A percentile compares a stretch with the other conserved stretches of the same genome.
phyloP scores from a whole-genome alignment of 2,113 vertebrate genomes.

The Colaptes auratus region DNA sequence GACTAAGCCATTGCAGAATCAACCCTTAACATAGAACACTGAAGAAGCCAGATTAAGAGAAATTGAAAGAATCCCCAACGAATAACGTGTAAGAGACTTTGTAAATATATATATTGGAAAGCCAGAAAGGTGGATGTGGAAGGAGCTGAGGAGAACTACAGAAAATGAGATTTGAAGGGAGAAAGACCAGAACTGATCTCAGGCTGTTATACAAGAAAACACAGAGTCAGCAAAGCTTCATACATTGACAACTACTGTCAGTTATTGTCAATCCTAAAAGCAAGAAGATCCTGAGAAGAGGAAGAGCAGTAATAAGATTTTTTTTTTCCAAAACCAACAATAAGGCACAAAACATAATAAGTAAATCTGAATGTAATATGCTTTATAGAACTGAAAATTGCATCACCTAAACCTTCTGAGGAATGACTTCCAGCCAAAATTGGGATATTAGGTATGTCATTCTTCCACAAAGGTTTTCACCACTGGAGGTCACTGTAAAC shows the following conservation, averaged over 20 bases:
- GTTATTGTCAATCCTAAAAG: background rate
- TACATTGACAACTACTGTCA: background rate
- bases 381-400: background rate
- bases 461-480: background rate
- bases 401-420: background rate
- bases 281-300: background rate
- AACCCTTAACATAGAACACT: background rate
- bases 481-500: conserved; percentile 71
- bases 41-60: background rate
- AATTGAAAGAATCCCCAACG: background rate
- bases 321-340: background rate
- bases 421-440: background rate
- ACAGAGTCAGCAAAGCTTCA: background rate
- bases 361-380: background rate
- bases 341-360: background rate
- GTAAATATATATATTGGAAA: background rate
- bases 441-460: background rate
- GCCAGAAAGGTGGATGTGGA: background rate
- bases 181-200: background rate
- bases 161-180: background rate
- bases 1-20: background rate
- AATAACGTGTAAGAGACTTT: background rate
- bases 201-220: background rate
- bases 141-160: background rate
- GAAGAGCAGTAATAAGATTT: background rate